Evolutionary conservation across 2,888 invertebrate genomes (phyloP).

Genomic region (Caenorhabditis sinica): DNA sequence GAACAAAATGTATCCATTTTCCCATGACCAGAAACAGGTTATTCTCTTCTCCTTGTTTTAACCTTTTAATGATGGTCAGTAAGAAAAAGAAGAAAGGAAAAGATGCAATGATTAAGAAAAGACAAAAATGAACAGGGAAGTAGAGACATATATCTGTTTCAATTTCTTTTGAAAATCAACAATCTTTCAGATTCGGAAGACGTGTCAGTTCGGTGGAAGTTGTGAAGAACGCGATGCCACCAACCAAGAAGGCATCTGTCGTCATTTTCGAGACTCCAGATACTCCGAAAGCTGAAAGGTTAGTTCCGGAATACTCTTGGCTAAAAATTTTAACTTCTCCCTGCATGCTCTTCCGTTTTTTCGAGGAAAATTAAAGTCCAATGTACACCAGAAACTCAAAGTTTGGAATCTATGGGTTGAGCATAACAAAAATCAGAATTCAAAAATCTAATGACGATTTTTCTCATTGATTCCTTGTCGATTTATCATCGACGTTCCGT

Average conservation of each 20-base stretch:
- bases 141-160: slow-evolving; percentile 26
- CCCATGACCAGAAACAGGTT: slow-evolving; percentile 36
- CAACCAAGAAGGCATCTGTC: slow-evolving; percentile 70
- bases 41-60: slow-evolving; percentile 4
- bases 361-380: neutral
- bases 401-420: neutral
- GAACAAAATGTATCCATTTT: slow-evolving; percentile 32
- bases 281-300: slow-evolving; percentile 67
- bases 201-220: slow-evolving; percentile 68
- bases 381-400: neutral
- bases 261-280: slow-evolving; percentile 74
- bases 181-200: slow-evolving; percentile 60
- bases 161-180: slow-evolving; percentile 18
- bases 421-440: slow-evolving; percentile 27
- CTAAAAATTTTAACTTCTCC: neutral
- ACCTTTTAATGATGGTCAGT: slow-evolving; percentile 9
- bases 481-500: slow-evolving; percentile 37
- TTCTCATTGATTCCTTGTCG: slow-evolving; percentile 36
- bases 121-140: slow-evolving; percentile 27
- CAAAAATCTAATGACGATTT: slow-evolving; percentile 31
- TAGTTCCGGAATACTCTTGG: slow-evolving; percentile 6
- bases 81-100: neutral
- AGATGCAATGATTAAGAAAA: slow-evolving; percentile 21
- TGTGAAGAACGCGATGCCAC: slow-evolving; percentile 72
- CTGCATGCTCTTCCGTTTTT: neutral